A percentile compares a stretch with the other conserved stretches of the same genome.
phyloP scores from a whole-genome alignment of 2,888 invertebrate species.

The Camptogramma bilineatum region DNA sequence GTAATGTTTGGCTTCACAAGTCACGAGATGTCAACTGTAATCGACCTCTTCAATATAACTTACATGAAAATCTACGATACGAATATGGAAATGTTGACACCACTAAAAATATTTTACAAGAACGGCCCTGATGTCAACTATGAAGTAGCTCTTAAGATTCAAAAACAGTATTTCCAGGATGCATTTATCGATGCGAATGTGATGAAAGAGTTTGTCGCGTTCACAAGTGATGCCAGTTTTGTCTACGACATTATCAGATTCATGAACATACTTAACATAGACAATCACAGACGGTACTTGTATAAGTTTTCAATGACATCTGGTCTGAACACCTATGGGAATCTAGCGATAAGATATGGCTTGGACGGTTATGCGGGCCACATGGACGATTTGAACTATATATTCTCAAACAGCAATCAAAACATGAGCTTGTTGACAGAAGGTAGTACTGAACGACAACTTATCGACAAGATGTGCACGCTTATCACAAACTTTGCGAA shows the following conservation, averaged over 20 bases:
- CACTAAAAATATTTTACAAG: slow-evolving; percentile 16
- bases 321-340: slow-evolving; percentile 25
- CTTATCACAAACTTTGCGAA: slow-evolving; percentile 53
- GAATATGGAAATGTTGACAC: slow-evolving; percentile 30
- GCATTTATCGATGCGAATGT: slow-evolving; percentile 2
- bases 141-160: slow-evolving; percentile 20
- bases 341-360: slow-evolving; percentile 14
- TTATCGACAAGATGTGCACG: slow-evolving; percentile 56
- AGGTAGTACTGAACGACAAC: slow-evolving; percentile 49
- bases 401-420: slow-evolving; percentile 50
- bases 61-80: slow-evolving; percentile 15
- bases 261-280: slow-evolving; percentile 1
- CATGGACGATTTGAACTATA: slow-evolving; percentile 57
- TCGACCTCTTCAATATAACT: background rate
- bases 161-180: slow-evolving; percentile 27
- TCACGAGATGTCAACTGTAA: slow-evolving; percentile 10
- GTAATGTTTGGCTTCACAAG: slow-evolving; percentile 26
- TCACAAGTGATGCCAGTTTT: slow-evolving; percentile 11
- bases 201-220: slow-evolving; percentile 22
- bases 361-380: slow-evolving; percentile 16
- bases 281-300: slow-evolving; percentile 12
- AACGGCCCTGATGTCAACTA: slow-evolving; percentile 8
- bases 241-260: slow-evolving; percentile 22
- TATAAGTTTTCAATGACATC: slow-evolving; percentile 25
- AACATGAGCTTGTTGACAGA: slow-evolving; percentile 45